These are phyloP conservation scores for Dryobotodes eremita DNA, from an alignment of 2,888 invertebrate genomes.

Conservation along the genomic window DNA sequence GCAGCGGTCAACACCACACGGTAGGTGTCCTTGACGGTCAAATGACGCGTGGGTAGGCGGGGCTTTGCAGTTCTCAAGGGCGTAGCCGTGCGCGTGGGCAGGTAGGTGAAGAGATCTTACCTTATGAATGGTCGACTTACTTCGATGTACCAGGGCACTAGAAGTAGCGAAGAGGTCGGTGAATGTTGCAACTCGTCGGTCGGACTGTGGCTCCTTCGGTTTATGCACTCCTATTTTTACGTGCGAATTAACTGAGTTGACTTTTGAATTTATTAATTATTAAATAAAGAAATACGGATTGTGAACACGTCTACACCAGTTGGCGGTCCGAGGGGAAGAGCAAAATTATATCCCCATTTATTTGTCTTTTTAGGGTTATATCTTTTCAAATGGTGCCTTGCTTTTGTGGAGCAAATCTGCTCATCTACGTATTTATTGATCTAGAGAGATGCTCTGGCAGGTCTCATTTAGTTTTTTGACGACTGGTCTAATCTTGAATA, in stretches of 20 bases:
- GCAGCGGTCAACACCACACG: neutral
- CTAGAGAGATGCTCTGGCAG: conserved; percentile 2
- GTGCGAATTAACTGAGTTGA: neutral
- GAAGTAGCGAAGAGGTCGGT: neutral
- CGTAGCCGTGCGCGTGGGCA: conserved; percentile 7
- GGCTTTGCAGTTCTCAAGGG: neutral
- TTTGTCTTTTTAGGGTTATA: neutral
- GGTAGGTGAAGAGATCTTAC: neutral
- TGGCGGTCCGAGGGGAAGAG: conserved; percentile 5
- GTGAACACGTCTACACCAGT: conserved; percentile 6
- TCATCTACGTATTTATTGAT: neutral
- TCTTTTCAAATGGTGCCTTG: conserved; percentile 1
- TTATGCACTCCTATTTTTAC: conserved; percentile 13
- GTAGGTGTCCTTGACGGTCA: conserved; percentile 1
- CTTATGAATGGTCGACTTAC: neutral
- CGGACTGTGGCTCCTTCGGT: neutral
- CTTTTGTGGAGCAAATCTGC: conserved; percentile 12
- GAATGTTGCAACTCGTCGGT: neutral
- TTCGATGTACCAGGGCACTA: conserved; percentile 8
- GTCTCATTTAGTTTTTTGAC: too few species aligned
- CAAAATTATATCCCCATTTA: conserved; percentile 3
- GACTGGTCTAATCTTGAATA: too few species aligned
- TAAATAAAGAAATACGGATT: conserved; percentile 1
- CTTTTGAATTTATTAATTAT: neutral
- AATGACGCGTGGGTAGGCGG: neutral